These are phyloP conservation scores for Periplaneta americana DNA, from an alignment of 1,140 invertebrate species.

Conservation along the genomic window DNA sequence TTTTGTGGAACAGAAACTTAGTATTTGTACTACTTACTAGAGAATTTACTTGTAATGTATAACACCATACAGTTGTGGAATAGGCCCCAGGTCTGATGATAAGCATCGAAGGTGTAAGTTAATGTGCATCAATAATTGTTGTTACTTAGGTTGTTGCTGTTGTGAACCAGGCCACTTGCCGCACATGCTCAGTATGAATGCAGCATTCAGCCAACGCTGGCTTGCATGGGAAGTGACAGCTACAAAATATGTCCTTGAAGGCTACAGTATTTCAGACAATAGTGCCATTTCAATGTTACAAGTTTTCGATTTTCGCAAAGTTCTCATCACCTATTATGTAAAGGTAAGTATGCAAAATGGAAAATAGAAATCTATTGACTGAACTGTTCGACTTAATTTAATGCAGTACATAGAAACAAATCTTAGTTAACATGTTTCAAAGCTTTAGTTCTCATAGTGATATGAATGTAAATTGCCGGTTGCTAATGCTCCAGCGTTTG, in stretches of 20 bases:
- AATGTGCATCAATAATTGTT: no score
- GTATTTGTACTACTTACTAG: no score
- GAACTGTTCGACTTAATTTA: no score
- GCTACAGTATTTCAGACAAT: constrained; percentile 97
- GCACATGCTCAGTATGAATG: constrained; percentile 84
- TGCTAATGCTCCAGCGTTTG: no score
- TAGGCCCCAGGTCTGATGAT: no score
- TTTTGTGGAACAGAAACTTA: no score
- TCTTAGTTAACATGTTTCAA: no score
- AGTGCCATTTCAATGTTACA: constrained; percentile 94
- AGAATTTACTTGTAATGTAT: no score
- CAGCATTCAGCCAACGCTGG: constrained; percentile 96
- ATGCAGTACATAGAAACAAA: no score
- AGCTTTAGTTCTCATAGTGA: background rate
- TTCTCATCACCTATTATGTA: constrained; percentile 96
- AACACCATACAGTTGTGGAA: no score
- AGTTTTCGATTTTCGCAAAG: constrained; percentile 94
- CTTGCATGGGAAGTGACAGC: constrained; percentile 95
- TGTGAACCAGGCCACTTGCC: constrained; percentile 90
- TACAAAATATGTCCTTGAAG: constrained; percentile 94
- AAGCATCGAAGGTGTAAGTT: no score
- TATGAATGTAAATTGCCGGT: background rate
- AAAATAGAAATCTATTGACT: no score
- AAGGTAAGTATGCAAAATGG: constrained; percentile 54
- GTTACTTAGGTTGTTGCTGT: constrained; percentile 87